These are phyloP conservation scores for Holothuria scabra DNA, from an alignment of 53 echinoderm and acorn worm species.

Conservation along the genomic window DNA sequence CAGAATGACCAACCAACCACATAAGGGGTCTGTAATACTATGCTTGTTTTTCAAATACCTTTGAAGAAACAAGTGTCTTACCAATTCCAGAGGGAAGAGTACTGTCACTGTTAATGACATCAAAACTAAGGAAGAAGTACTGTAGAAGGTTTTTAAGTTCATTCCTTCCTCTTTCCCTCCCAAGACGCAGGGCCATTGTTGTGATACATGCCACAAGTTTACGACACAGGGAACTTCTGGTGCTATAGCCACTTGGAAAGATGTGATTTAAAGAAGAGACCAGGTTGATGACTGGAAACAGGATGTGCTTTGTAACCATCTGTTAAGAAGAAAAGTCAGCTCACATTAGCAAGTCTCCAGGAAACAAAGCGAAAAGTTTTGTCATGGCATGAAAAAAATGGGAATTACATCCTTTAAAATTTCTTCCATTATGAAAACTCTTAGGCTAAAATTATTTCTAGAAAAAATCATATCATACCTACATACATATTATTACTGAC, in stretches of 20 bases:
- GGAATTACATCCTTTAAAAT: too few species aligned
- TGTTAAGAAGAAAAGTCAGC: background rate
- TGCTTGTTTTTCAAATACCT: too few species aligned
- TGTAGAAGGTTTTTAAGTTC: conserved; percentile 83
- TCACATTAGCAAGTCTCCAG: too few species aligned
- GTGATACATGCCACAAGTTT: conserved; percentile 90
- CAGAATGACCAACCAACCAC: too few species aligned
- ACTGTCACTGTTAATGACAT: conserved; percentile 62
- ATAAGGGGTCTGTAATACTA: too few species aligned
- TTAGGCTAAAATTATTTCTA: too few species aligned
- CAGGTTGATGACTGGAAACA: conserved; percentile 82
- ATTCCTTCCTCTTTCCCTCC: conserved; percentile 89
- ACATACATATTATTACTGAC: too few species aligned
- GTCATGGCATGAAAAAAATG: too few species aligned
- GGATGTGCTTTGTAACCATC: conserved; percentile 57
- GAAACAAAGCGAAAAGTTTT: too few species aligned
- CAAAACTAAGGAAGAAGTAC: conserved; percentile 93
- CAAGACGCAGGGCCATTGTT: conserved; percentile 74
- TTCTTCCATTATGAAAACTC: too few species aligned
- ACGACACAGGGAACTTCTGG: conserved; percentile 81
- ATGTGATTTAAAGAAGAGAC: conserved; percentile 70
- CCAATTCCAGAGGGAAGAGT: background rate
- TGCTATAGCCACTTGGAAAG: conserved; percentile 80
- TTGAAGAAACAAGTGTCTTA: background rate
- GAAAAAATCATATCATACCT: too few species aligned